Base-by-base conservation (phyloP, 2,888 invertebrate species). In the Yponomeuta sedellus region DNA sequence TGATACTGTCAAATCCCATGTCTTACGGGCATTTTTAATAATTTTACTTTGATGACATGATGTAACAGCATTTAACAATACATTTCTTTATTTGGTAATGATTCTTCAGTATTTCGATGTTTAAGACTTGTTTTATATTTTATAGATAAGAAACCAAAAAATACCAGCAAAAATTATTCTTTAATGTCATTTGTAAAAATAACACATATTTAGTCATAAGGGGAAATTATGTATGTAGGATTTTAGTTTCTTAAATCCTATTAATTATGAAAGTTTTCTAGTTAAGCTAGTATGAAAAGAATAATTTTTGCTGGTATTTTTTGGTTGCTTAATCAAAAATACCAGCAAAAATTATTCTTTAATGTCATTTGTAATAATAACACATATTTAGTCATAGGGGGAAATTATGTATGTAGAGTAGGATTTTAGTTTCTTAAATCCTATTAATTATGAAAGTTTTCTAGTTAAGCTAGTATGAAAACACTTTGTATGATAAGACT, bases 401-500 rank as follows among this genome's bases (percentile, higher is more conserved):
- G 44, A 16, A 52, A 52, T 52, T 1, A 52, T 16, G 16, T 52
- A 52, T 52, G 4, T 52, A n/a, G n/a, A n/a, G n/a, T n/a, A 16
- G 44, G 44, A 1, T 52, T 52, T 52, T 16, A 52, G 12, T 16
- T 52, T 52, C 44, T 52, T 16, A 52, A 52, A 16, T 39, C 39
- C 62, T 20, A 58, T 20, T 22, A n/a, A 61, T 52, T 16, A 61
- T 11, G 25, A 8, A 34, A 8, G 44, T 52, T 52, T 1, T 52
- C 16, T 52, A 52, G 44, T 52, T 52, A 16, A 5, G 12, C 44
- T 52, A 52, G 44, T 56, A 39, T 61, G n/a, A 62, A 57, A 61
- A 61, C 12, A 20, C 57, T 40, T 64, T 67, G 65, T 68, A 66
- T 66, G 66, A 16, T 52, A 66, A 64, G 64, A 61, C 59, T 64